Percentiles rank a stretch among this genome's conserved stretches.
Conservation (phyloP, 2,888 invertebrate genomes). For the Lasioglossum villosulum region DNA sequence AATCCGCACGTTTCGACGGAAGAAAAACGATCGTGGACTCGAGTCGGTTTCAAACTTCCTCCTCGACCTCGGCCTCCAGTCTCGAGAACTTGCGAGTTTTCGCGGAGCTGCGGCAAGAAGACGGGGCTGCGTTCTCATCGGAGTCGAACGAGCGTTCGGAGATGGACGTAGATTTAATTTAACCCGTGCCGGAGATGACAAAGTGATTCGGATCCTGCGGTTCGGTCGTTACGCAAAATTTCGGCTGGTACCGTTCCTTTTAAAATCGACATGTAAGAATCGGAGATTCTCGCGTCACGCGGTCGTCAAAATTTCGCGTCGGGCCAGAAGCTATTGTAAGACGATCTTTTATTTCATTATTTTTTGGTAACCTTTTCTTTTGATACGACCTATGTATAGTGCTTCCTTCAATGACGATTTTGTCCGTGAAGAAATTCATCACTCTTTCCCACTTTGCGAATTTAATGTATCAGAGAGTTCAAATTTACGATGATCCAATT, state of each 20-base stretch:
- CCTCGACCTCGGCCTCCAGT: conserved; percentile 34
- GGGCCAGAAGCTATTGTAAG: background rate
- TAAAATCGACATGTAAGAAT: background rate
- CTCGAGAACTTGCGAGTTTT: conserved; percentile 50
- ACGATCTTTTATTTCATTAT: conserved; percentile 1
- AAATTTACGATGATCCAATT: background rate
- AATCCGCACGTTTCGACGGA: conserved; percentile 53
- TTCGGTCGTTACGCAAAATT: conserved; percentile 25
- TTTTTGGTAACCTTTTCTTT: conserved; percentile 22
- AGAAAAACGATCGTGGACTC: conserved; percentile 43
- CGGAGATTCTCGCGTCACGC: background rate
- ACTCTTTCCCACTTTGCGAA: too few species aligned
- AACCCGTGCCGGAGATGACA: conserved; percentile 38
- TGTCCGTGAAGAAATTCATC: background rate
- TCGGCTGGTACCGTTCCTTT: background rate
- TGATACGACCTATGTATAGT: conserved; percentile 37
- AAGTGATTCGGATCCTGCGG: conserved; percentile 27
- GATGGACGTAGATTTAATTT: conserved; percentile 61
- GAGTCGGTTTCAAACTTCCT: conserved; percentile 45
- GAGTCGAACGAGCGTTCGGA: conserved; percentile 46
- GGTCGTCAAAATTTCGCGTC: conserved; percentile 26
- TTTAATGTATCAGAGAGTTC: background rate
- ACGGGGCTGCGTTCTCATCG: conserved; percentile 40
- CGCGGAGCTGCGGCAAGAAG: conserved; percentile 43
- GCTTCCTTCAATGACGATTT: background rate